Base-by-base conservation (phyloP, 2,888 invertebrate species). In the Cerceris rybyensis region DNA sequence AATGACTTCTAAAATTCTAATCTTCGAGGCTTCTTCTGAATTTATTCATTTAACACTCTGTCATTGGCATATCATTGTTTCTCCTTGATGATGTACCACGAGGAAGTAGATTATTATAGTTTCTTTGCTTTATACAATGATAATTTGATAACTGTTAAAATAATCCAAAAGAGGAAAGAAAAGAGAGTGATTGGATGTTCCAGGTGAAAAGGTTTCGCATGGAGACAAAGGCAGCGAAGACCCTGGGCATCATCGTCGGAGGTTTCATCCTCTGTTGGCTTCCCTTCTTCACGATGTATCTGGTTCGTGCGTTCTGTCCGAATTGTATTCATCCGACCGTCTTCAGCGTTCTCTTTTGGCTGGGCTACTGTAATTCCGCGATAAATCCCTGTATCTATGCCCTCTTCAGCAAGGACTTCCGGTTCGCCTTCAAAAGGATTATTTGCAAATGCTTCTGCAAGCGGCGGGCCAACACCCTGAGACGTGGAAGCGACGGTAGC, bases 161-260 rank as follows among this genome's bases (percentile, higher is more conserved):
- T 28, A 2, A 28, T 28, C 4, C 4, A 28, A 60, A 60, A 6
- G 2, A 52, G 52, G 14, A 1, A 52, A 7, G 16, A 50, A 13
- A 60, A 46, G 7, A 50, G n/a, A n/a, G 14, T 11, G 5, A n/a
- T 28, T 28, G 28, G 2, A 4, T 11, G 16, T 68, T 28, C 13
- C 81, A 92, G 92, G 97, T 98, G 80, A 97, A 97, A 91, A 95
- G 98, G 61, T 98, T 98, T 92, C 95, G 97, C 6, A 98, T 98
- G 96, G 98, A 99, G 92, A 98, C 98, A 0, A 98, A 98, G 93
- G 98, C 98, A 0, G 98, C 98, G 1, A 98, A 98, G 93, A 98
- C 98, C 0, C 94, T 99, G 67, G 98, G 98, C 77, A 98, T 99
- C 83, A 99, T 99, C 81, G 98, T 99, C 5, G 99, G 99, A 0